A percentile compares a stretch with the other conserved stretches of the same genome.
Evolutionary conservation across 2,888 invertebrate species (phyloP).

Genomic region (Trachelus iudaicus): DNA sequence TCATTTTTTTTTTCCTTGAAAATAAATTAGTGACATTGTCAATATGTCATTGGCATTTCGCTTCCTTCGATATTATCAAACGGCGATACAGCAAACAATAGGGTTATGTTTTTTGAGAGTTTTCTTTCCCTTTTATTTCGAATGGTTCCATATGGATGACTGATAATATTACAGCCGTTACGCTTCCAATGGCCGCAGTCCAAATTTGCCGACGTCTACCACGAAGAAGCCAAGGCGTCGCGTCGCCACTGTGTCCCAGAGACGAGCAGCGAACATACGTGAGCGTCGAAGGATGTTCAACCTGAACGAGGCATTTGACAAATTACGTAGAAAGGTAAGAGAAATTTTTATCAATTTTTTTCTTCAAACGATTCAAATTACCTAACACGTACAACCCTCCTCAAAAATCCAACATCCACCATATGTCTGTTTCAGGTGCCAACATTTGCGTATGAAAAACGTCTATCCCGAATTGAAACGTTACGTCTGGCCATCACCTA

Average conservation of each 20-base stretch:
- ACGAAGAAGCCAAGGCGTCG: slow-evolving; percentile 85
- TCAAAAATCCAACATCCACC: background rate
- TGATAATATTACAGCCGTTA: slow-evolving; percentile 49
- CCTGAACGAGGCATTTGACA: slow-evolving; percentile 95
- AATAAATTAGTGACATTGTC: no score
- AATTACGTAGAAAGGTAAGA: slow-evolving; percentile 83
- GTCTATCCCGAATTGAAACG: slow-evolving; percentile 94
- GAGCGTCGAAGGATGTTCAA: slow-evolving; percentile 96
- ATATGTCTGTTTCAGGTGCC: slow-evolving; percentile 73
- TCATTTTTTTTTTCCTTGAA: no score
- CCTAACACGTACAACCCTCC: background rate
- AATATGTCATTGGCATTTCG: no score
- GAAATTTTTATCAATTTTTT: background rate
- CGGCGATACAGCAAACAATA: background rate
- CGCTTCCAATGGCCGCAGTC: slow-evolving; percentile 56
- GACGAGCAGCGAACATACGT: slow-evolving; percentile 92
- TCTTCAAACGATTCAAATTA: background rate
- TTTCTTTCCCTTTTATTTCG: background rate
- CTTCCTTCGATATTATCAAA: no score
- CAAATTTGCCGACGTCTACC: slow-evolving; percentile 57
- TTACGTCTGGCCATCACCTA: slow-evolving; percentile 94
- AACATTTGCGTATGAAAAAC: slow-evolving; percentile 96
- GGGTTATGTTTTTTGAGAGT: background rate
- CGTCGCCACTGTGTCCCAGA: slow-evolving; percentile 90
- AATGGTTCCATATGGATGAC: background rate